Evolutionary conservation across 2,888 invertebrate genomes (phyloP).

Genomic region (Atethmia centrago): DNA sequence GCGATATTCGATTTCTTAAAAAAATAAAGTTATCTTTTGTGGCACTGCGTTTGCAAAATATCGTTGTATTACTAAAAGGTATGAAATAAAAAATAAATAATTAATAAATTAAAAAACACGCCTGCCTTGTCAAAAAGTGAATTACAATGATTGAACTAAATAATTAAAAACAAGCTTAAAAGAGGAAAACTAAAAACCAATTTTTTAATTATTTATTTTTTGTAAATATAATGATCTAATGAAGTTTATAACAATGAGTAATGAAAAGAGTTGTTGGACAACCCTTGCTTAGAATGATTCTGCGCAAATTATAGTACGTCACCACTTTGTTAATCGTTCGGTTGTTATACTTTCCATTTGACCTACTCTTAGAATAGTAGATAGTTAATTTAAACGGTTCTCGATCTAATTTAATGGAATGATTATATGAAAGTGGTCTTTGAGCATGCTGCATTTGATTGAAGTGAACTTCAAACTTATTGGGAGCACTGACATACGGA

Average conservation of each 20-base stretch:
- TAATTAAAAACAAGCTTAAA: too few relatives aligned
- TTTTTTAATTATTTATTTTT: too few relatives aligned
- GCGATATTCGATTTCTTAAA: too few relatives aligned
- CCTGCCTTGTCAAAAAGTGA: too few relatives aligned
- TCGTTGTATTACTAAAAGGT: too few relatives aligned
- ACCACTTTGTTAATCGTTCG: slow-evolving; percentile 52
- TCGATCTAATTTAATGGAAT: slow-evolving; percentile 40
- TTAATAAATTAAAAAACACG: too few relatives aligned
- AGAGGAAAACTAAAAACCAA: too few relatives aligned
- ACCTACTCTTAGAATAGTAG: slow-evolving; percentile 66
- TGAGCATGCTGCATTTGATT: slow-evolving; percentile 38
- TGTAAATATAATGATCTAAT: too few relatives aligned
- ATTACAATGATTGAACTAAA: too few relatives aligned
- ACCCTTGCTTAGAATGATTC: not conserved
- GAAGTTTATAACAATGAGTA: not conserved
- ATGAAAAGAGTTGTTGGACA: slow-evolving; percentile 15
- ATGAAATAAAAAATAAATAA: too few relatives aligned
- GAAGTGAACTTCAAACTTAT: slow-evolving; percentile 49
- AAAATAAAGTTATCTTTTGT: too few relatives aligned
- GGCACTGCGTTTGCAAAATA: too few relatives aligned
- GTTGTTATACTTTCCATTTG: slow-evolving; percentile 63
- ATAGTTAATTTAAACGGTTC: slow-evolving; percentile 48
- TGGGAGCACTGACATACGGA: slow-evolving; percentile 30
- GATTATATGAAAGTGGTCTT: slow-evolving; percentile 32
- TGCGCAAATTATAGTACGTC: slow-evolving; percentile 34